Conservation (phyloP, 2,797 vertebrate genomes). For the Caiman crocodilus region DNA sequence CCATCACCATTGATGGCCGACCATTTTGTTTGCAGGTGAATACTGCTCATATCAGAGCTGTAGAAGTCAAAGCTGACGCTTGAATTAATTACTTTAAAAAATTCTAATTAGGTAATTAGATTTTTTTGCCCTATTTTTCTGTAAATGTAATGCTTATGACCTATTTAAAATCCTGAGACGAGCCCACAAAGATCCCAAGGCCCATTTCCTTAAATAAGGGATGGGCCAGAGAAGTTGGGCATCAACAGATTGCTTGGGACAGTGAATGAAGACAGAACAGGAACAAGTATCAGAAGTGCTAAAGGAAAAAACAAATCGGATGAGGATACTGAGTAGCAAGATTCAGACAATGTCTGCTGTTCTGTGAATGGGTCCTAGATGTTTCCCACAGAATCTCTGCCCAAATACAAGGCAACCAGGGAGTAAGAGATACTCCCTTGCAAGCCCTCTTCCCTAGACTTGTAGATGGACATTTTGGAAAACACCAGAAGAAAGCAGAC, state of each 20-base stretch:
- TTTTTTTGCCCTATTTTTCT: neutral
- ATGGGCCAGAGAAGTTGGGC: fast-evolving
- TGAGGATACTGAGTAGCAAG: neutral
- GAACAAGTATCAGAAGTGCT: neutral
- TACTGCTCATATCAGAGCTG: neutral
- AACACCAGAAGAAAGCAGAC: neutral
- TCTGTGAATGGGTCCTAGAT: neutral
- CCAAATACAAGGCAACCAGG: neutral
- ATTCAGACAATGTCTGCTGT: neutral
- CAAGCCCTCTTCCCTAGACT: neutral
- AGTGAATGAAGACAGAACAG: fast-evolving
- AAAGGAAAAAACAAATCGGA: neutral
- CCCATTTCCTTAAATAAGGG: neutral
- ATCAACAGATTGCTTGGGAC: neutral
- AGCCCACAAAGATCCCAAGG: neutral
- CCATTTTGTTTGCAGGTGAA: neutral
- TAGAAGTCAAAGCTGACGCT: neutral
- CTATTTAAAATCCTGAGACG: neutral
- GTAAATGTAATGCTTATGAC: neutral
- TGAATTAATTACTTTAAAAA: neutral
- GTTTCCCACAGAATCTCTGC: neutral
- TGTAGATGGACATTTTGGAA: neutral
- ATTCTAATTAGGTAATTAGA: neutral
- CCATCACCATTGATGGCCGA: neutral
- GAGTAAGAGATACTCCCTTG: neutral